Percentiles rank a stretch among this genome's conserved stretches.
Conservation (phyloP, 2,113 vertebrate genomes). For the Paradoxurus hermaphroditus region DNA sequence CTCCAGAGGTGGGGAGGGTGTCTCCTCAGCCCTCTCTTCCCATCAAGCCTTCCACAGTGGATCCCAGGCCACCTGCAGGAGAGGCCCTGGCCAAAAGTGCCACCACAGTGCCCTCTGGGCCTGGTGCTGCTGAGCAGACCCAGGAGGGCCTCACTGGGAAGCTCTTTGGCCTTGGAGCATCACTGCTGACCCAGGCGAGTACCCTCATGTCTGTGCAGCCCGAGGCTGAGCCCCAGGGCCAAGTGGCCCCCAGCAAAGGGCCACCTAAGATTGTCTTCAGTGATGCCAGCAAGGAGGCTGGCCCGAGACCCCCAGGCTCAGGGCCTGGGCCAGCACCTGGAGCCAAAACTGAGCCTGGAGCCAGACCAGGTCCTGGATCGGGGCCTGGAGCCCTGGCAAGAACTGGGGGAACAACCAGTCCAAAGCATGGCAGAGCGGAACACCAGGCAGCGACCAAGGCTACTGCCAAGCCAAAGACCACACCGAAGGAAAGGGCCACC, state of each 20-base stretch:
- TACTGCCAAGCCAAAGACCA: slow-evolving; percentile 84
- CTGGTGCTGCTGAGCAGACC: slow-evolving; percentile 90
- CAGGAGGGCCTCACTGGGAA: slow-evolving; percentile 98
- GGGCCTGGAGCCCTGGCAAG: slow-evolving; percentile 75
- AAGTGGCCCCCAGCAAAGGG: slow-evolving; percentile 90
- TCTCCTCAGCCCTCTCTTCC: slow-evolving; percentile 86
- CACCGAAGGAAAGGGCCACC: slow-evolving; percentile 86
- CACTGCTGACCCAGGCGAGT: slow-evolving; percentile 96
- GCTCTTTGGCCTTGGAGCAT: slow-evolving; percentile 96
- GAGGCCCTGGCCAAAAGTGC: slow-evolving; percentile 88
- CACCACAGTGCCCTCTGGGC: slow-evolving; percentile 44
- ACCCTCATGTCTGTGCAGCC: slow-evolving; percentile 95
- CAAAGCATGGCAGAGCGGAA: slow-evolving; percentile 79
- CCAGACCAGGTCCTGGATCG: slow-evolving; percentile 81
- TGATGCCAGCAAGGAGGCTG: slow-evolving; percentile 87
- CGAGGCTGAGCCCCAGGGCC: slow-evolving; percentile 86
- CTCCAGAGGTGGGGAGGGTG: slow-evolving; percentile 87
- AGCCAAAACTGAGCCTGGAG: slow-evolving; percentile 84
- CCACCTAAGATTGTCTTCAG: slow-evolving; percentile 92
- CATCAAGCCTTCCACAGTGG: slow-evolving; percentile 83
- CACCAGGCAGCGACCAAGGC: slow-evolving; percentile 68
- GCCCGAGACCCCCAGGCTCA: slow-evolving; percentile 79
- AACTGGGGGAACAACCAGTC: slow-evolving; percentile 56
- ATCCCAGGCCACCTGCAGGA: slow-evolving; percentile 89
- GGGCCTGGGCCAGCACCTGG: slow-evolving; percentile 84